Percentiles rank a stretch among this genome's conserved stretches.
phyloP scores from a whole-genome alignment of 2,797 vertebrate genomes.

The Cuculus canorus region DNA sequence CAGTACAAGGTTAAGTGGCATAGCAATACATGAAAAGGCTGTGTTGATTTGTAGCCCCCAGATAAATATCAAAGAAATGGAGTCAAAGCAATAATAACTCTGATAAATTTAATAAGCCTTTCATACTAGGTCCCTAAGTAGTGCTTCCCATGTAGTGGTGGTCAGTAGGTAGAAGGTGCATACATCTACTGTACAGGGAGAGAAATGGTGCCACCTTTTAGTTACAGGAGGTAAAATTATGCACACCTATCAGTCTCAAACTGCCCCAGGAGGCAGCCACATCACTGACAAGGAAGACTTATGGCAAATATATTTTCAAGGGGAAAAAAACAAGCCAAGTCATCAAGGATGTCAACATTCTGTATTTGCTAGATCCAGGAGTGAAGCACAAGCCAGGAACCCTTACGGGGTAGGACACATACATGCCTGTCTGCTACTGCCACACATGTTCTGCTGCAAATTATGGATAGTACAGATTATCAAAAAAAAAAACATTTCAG shows the following conservation, averaged over 20 bases:
- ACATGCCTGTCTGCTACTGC: not conserved
- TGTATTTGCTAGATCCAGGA: constrained; percentile 45
- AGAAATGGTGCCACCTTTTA: not conserved
- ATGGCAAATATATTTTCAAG: not conserved
- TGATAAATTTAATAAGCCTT: not conserved
- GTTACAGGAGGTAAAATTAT: not conserved
- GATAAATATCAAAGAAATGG: not conserved
- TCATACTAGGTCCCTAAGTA: not conserved
- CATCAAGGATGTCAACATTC: not conserved
- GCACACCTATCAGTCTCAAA: not conserved
- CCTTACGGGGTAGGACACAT: not conserved
- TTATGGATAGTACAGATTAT: not conserved
- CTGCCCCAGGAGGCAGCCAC: not conserved
- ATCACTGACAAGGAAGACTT: not conserved
- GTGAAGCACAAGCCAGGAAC: not conserved
- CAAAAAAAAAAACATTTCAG: not conserved
- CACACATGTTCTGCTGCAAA: not conserved
- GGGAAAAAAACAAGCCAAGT: not conserved
- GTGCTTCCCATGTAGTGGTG: not conserved
- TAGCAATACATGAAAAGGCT: not conserved
- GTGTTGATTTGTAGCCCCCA: not conserved
- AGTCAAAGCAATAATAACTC: not conserved
- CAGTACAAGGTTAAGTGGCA: not conserved
- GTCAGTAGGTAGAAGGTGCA: not conserved
- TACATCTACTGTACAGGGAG: not conserved